Base-by-base conservation (phyloP, 2,113 vertebrate genomes). In the Brevimyrus niger region DNA sequence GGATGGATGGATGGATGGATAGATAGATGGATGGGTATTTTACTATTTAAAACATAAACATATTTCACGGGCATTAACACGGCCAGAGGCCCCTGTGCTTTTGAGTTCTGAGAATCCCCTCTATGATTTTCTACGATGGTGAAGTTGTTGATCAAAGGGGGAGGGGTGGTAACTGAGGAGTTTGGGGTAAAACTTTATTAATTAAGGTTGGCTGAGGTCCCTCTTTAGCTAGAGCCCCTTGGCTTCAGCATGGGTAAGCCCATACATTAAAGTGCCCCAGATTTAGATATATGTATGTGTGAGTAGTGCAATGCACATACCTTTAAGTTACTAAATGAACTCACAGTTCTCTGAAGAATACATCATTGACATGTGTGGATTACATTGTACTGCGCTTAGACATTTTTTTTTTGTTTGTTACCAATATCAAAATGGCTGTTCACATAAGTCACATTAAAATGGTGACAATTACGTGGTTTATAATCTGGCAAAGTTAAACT, bases 361-460 rank as follows among this genome's bases (percentile, higher is more conserved):
- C 38, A 84, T 42, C 82, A 84, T n/a, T n/a, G 21, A 84, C 82
- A 84, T 47, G 53, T 35, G 50, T 53, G 27, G 15, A 53, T 31
- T 51, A 87, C 21, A 87, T 8, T 44, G 55, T 23, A 44, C 87
- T 61, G 55, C 3, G 27, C 51, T 42, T 65, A 42, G 55, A n/a
- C 35, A 23, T 87, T 38, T 55, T 87, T 61, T 21, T 38, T 51
- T 87, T 4, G 42, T 42, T 61, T 23, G 31, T 65, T n/a, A 61
- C 86, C 31, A 38, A 61, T 61, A 23, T 61, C 19, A 23, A 51
- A 47, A 87, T 58, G 53, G 53, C 35, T 87, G 38, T 65, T 87
- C 87, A 65, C 55, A 87, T 87, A 87, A 87, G 17, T 87, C 51
- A 58, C 87, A 35, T 87, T 61, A 46, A 65, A 87, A 87, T 58